A percentile compares a stretch with the other conserved stretches of the same genome.
Conservation (phyloP, 2,888 invertebrate genomes). For the Machimus rusticus region DNA sequence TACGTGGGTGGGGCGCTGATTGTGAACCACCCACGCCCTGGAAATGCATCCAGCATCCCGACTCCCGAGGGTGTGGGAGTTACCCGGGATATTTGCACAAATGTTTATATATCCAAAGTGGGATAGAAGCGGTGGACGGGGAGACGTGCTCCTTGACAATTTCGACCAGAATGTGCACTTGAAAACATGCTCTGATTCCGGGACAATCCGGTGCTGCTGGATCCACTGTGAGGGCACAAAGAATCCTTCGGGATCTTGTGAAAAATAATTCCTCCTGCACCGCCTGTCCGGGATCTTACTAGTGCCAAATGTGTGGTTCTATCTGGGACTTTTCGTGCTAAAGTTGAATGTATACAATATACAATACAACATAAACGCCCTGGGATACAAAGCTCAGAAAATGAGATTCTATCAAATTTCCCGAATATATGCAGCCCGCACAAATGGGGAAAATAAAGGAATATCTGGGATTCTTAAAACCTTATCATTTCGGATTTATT, state of each 20-base stretch:
- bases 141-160: background rate
- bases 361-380: background rate
- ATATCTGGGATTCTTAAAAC: background rate
- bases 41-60: background rate
- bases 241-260: background rate
- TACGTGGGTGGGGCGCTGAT: background rate
- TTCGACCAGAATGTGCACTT: background rate
- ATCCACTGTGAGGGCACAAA: background rate
- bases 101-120: background rate
- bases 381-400: background rate
- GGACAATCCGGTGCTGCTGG: background rate
- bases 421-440: background rate
- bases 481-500: background rate
- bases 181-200: background rate
- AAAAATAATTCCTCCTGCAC: background rate
- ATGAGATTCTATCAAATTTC: background rate
- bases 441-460: background rate
- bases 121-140: background rate
- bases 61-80: background rate
- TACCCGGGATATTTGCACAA: background rate
- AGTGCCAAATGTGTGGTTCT: background rate
- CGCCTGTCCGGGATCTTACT: background rate
- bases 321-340: background rate
- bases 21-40: background rate
- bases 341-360: background rate